Evolutionary conservation across 1,140 invertebrate species (phyloP).

Genomic region (Theocolax elegans): DNA sequence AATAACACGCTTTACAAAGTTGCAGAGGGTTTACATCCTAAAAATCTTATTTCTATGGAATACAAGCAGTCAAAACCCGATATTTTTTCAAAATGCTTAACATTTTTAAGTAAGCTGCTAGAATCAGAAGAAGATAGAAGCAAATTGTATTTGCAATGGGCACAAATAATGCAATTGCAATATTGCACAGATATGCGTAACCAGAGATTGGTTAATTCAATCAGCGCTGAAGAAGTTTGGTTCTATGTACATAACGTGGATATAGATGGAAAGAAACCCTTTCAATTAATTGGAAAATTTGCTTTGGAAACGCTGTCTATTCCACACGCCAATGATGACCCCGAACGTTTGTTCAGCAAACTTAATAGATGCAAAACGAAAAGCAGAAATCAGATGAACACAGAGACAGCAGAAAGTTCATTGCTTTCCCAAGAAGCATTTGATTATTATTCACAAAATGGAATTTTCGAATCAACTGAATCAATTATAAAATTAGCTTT

Average conservation of each 20-base stretch:
- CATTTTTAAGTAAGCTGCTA: not conserved
- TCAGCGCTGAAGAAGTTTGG: not conserved
- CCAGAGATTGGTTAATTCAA: not conserved
- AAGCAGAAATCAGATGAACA: not conserved
- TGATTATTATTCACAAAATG: not conserved
- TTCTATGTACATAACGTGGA: not conserved
- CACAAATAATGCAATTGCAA: not conserved
- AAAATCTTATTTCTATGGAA: not conserved
- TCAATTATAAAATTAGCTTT: slow-evolving; percentile 5
- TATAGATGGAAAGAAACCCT: not conserved
- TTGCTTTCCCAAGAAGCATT: not conserved
- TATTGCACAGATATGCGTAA: not conserved
- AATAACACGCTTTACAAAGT: not conserved
- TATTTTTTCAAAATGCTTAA: not conserved
- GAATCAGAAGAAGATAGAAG: too few relatives aligned
- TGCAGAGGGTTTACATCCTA: not conserved
- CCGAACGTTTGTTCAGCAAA: not conserved
- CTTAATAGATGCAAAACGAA: not conserved
- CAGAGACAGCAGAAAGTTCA: not conserved
- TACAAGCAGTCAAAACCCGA: not conserved
- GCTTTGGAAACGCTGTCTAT: not conserved
- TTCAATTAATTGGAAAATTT: not conserved
- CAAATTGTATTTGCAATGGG: too few relatives aligned
- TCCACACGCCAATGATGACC: not conserved
- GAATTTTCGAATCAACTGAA: not conserved